These are phyloP conservation scores for Abrostola triplasia DNA, from an alignment of 2,888 invertebrate species.

Conservation along the genomic window DNA sequence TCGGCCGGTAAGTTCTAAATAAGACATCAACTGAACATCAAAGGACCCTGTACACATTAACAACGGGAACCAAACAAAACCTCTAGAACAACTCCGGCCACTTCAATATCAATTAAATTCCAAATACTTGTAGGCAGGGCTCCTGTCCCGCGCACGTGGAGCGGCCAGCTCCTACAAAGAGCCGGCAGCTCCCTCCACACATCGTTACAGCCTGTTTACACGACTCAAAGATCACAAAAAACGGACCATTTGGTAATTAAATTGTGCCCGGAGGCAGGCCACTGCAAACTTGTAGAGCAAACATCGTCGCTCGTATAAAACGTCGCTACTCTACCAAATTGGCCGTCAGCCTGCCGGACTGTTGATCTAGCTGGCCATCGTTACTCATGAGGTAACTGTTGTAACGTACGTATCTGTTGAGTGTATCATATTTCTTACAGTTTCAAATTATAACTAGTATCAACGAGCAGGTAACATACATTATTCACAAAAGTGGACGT, in stretches of 20 bases:
- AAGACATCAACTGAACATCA: neutral
- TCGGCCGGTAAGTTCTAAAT: neutral
- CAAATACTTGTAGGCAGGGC: conserved; percentile 33
- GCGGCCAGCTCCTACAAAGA: conserved; percentile 10
- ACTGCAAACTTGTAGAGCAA: conserved; percentile 74
- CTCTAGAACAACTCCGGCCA: conserved; percentile 21
- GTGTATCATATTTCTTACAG: conserved; percentile 3
- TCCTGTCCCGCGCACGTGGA: conserved; percentile 28
- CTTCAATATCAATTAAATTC: conserved; percentile 55
- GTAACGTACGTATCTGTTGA: conserved; percentile 18
- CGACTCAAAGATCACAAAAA: conserved; percentile 77
- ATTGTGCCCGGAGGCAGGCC: conserved; percentile 70
- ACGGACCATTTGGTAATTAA: conserved; percentile 85
- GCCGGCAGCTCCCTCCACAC: conserved; percentile 38
- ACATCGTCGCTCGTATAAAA: conserved; percentile 63
- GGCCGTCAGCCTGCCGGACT: conserved; percentile 60
- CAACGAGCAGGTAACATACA: neutral
- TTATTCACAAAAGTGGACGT: neutral
- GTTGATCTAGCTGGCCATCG: conserved; percentile 24
- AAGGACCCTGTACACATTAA: neutral
- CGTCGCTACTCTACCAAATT: conserved; percentile 66
- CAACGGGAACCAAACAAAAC: conserved; percentile 7
- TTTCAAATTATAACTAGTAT: neutral
- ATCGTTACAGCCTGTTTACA: conserved; percentile 68
- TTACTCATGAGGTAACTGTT: neutral